Percentiles rank a stretch among this genome's conserved stretches.
Conservation (phyloP, 2,113 vertebrate genomes). For the Tychaedon coryphoeus region DNA sequence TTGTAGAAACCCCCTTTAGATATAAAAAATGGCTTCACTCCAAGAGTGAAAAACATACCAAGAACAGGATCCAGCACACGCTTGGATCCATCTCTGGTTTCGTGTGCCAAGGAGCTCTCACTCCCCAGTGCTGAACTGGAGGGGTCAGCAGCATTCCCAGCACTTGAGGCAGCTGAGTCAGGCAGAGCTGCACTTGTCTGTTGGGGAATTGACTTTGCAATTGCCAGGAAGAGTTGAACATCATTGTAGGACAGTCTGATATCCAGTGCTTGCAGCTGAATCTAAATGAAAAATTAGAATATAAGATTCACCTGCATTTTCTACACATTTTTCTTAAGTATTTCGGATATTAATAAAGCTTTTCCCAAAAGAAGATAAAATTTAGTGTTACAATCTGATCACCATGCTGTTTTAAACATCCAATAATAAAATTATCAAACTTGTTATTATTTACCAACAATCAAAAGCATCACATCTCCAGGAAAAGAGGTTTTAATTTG, state of each 20-base stretch:
- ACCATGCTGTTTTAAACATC: neutral
- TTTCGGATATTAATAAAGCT: neutral
- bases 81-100: constrained; percentile 48
- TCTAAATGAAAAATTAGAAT: constrained; percentile 67
- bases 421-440: neutral
- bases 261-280: constrained; percentile 91
- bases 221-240: constrained; percentile 92
- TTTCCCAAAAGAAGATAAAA: neutral
- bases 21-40: neutral
- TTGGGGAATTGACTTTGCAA: constrained; percentile 90
- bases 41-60: constrained; percentile 70
- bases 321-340: neutral
- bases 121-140: neutral
- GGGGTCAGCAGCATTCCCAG: neutral
- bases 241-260: constrained; percentile 98
- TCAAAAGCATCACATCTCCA: neutral
- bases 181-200: constrained; percentile 68
- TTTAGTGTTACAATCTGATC: neutral
- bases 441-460: neutral
- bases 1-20: neutral
- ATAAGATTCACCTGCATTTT: neutral
- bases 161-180: neutral
- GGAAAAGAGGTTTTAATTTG: neutral
- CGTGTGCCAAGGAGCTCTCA: constrained; percentile 34
- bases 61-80: constrained; percentile 79